These are phyloP conservation scores for Strigops habroptila DNA, from an alignment of 2,113 vertebrate species.

Conservation along the genomic window DNA sequence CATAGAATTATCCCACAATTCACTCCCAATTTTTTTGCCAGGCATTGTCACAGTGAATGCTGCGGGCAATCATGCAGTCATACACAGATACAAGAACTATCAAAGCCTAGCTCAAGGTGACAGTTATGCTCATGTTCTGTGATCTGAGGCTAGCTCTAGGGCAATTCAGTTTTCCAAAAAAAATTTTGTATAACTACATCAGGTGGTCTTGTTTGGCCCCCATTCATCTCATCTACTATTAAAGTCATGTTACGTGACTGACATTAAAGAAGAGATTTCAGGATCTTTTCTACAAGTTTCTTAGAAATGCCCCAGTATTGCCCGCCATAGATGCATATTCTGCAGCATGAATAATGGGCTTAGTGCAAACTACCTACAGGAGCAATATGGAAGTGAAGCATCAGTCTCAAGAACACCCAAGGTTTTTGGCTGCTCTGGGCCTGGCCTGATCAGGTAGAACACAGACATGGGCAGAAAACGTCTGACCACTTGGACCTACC, in stretches of 20 bases:
- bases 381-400: neutral
- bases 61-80: neutral
- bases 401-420: neutral
- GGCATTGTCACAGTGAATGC: neutral
- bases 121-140: neutral
- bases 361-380: neutral
- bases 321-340: neutral
- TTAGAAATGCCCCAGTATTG: neutral
- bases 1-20: neutral
- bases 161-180: neutral
- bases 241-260: neutral
- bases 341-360: neutral
- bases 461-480: neutral
- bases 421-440: neutral
- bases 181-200: neutral
- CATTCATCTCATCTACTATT: neutral
- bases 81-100: neutral
- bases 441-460: neutral
- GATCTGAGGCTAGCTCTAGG: neutral
- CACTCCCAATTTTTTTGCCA: neutral
- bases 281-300: neutral
- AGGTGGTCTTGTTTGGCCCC: neutral
- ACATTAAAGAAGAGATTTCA: neutral
- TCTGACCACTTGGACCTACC: neutral
- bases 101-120: neutral